Conservation (phyloP, 2,888 invertebrate genomes). For the Polymixis flavicincta region DNA sequence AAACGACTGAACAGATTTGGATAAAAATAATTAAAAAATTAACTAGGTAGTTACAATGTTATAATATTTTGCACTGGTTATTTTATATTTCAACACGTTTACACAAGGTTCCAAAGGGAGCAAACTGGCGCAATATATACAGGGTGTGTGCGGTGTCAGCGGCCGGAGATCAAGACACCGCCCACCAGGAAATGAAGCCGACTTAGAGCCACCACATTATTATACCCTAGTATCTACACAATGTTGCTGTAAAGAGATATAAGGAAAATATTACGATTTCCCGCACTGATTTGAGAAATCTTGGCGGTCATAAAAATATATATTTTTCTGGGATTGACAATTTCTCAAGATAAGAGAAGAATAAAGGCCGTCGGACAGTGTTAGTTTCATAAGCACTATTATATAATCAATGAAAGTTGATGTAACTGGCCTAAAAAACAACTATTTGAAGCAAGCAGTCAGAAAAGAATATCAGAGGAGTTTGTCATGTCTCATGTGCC, state of each 20-base stretch:
- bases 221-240: slow-evolving; percentile 60
- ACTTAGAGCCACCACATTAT: slow-evolving; percentile 69
- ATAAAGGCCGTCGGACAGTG: not conserved
- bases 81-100: not conserved
- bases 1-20: too few species aligned
- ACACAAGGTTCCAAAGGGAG: slow-evolving; percentile 22
- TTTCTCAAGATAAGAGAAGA: slow-evolving; percentile 21
- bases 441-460: not conserved
- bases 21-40: too few species aligned
- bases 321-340: slow-evolving; percentile 23
- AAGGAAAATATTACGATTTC: slow-evolving; percentile 57
- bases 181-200: slow-evolving; percentile 71
- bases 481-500: not conserved
- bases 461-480: not conserved
- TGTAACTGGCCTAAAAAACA: not conserved
- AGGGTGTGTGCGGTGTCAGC: slow-evolving; percentile 65
- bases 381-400: too few species aligned
- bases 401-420: not conserved
- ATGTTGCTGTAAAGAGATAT: slow-evolving; percentile 58
- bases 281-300: slow-evolving; percentile 55
- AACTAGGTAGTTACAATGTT: too few species aligned
- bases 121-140: slow-evolving; percentile 59
- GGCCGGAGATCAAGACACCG: slow-evolving; percentile 73
- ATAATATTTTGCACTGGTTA: not conserved
- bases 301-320: slow-evolving; percentile 35